These are phyloP conservation scores for Parasteatoda tepidariorum DNA, from an alignment of 1,140 invertebrate species.

Conservation along the genomic window DNA sequence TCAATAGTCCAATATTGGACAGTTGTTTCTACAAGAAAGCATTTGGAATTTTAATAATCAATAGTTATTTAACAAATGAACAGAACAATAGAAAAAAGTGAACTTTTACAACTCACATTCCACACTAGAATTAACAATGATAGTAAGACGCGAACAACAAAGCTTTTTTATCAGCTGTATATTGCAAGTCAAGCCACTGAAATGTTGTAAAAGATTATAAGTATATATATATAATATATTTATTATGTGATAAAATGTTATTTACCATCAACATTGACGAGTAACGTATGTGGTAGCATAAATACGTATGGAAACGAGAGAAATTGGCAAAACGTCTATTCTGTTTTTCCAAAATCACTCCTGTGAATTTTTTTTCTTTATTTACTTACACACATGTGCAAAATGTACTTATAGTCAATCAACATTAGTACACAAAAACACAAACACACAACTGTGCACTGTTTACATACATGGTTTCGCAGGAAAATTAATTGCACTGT, in stretches of 20 bases:
- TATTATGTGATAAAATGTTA: constrained; percentile 60
- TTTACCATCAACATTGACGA: constrained; percentile 60
- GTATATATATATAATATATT: constrained; percentile 60
- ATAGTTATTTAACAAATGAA: constrained; percentile 51
- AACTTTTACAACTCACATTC: constrained; percentile 52
- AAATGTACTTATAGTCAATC: constrained; percentile 36
- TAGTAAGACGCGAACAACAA: constrained; percentile 54
- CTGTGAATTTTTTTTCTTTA: constrained; percentile 31
- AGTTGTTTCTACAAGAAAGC: constrained; percentile 51
- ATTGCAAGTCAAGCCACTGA: constrained; percentile 59
- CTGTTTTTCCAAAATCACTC: constrained; percentile 44
- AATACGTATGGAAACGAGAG: constrained; percentile 60
- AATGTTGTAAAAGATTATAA: constrained; percentile 60
- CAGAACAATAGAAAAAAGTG: constrained; percentile 51
- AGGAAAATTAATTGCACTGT: not conserved
- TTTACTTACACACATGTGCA: constrained; percentile 35
- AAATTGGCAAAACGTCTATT: constrained; percentile 44
- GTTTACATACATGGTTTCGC: constrained; percentile 24
- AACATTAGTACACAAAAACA: constrained; percentile 46
- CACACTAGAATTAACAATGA: constrained; percentile 60
- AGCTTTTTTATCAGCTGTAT: constrained; percentile 46
- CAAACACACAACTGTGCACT: constrained; percentile 41
- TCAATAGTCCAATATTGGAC: constrained; percentile 49
- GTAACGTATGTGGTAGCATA: constrained; percentile 61
- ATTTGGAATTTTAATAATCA: constrained; percentile 53